These are phyloP conservation scores for Colinus virginianus DNA, from an alignment of 2,113 vertebrate species.

Conservation along the genomic window DNA sequence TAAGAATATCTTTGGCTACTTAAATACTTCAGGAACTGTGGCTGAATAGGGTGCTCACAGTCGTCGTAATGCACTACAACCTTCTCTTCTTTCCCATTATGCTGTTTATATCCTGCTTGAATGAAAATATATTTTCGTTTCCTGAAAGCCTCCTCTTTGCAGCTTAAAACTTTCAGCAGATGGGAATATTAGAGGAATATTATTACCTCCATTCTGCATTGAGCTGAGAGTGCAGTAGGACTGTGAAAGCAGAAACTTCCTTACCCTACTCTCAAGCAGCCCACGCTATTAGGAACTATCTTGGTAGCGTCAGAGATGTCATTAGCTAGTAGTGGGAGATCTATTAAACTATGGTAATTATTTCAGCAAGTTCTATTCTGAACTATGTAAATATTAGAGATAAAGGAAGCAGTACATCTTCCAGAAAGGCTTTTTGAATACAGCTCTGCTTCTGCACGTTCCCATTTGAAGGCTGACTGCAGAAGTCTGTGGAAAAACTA, in stretches of 20 bases:
- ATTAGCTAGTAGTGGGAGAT: slow-evolving; percentile 11
- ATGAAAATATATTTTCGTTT: slow-evolving; percentile 48
- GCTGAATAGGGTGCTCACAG: slow-evolving; percentile 41
- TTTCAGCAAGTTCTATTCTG: not conserved
- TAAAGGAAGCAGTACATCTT: not conserved
- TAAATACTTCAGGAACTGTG: slow-evolving; percentile 37
- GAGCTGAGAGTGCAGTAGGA: not conserved
- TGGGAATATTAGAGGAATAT: slow-evolving; percentile 3
- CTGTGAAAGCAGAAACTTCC: not conserved
- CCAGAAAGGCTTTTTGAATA: not conserved
- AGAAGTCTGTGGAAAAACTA: not conserved
- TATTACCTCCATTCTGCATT: not conserved
- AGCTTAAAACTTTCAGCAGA: slow-evolving; percentile 29
- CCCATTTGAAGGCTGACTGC: not conserved
- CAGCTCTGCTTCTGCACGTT: not conserved
- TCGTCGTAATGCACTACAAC: slow-evolving; percentile 2
- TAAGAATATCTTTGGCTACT: slow-evolving; percentile 65
- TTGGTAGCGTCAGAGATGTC: not conserved
- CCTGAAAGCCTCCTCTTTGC: slow-evolving; percentile 10
- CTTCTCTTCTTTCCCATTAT: slow-evolving; percentile 21
- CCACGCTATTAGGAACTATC: not conserved
- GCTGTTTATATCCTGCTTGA: slow-evolving; percentile 33
- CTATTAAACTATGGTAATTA: not conserved
- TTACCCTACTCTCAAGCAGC: slow-evolving; percentile 17
- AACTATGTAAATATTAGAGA: not conserved